Base-by-base conservation (phyloP, 2,113 vertebrate genomes). In the Atlantisia rogersi region DNA sequence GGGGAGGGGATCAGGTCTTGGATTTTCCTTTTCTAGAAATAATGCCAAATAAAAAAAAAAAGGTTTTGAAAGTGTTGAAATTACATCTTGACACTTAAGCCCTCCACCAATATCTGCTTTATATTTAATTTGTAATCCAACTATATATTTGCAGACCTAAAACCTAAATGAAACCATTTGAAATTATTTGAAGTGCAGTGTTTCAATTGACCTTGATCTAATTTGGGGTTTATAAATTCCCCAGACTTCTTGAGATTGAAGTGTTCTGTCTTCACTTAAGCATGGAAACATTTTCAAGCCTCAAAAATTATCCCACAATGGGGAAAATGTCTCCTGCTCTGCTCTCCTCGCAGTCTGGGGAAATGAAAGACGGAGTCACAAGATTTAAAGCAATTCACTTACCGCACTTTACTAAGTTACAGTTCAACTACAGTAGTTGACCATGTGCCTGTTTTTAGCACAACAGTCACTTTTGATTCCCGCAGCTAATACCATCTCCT, bases 371-470 rank as follows among this genome's bases (percentile, higher is more conserved):
- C 0, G 5, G 92, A 96, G 94, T 97, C 95, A 96, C 74, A 95
- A 94, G 94, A 91, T 82, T 95, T 89, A 78, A 94, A 96, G 95
- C 93, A 95, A 79, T 93, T 96, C 88, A 68, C 91, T 96, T 91
- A 95, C 91, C 94, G 20, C 94, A 95, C 96, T 96, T 96, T 97
- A 96, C 95, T 95, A 53, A 95, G 94, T 97, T 97, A 96, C 94
- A 94, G 62, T 87, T 91, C 77, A 91, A 10, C 94, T 96, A 64
- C 91, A 91, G 84, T 46, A 87, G 94, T 92, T 91, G 91, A 96
- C 93, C 65, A 13, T 65, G 84, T 95, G 96, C 94, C 94, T 95
- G 95, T 64, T 97, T 94, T 95, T 95, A 95, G 93, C 84, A 85
- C 86, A 94, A 63, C 86, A 95, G 77, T 82, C 86, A 87, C 69